A percentile compares a stretch with the other conserved stretches of the same genome.
These are phyloP conservation scores for Drosophila baimaii DNA, from an alignment of 1,140 invertebrate genomes.

Conservation along the genomic window DNA sequence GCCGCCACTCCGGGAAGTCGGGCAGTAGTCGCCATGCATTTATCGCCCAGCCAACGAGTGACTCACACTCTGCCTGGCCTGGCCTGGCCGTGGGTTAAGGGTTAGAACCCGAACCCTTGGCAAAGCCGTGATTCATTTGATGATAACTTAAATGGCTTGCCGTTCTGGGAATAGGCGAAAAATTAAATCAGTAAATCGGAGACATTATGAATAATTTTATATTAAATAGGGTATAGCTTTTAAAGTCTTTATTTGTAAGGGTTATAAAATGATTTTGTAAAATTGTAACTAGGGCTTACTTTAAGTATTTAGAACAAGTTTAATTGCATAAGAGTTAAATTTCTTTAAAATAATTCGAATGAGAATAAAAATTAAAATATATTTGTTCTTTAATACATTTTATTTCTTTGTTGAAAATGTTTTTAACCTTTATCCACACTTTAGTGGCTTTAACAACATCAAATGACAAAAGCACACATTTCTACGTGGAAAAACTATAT, in stretches of 20 bases:
- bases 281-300: neutral
- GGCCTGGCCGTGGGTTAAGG: slow-evolving; percentile 37
- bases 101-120: slow-evolving; percentile 33
- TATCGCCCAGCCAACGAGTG: slow-evolving; percentile 47
- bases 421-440: too few species aligned
- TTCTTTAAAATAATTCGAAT: too few species aligned
- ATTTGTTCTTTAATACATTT: too few species aligned
- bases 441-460: too few species aligned
- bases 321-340: neutral
- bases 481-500: neutral
- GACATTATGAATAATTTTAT: slow-evolving; percentile 6
- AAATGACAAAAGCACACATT: neutral
- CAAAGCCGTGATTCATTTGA: slow-evolving; percentile 37
- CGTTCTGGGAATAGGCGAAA: slow-evolving; percentile 2
- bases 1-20: slow-evolving; percentile 58
- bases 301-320: too few species aligned
- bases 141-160: slow-evolving; percentile 5
- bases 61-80: too few species aligned
- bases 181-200: neutral
- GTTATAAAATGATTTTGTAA: neutral
- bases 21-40: slow-evolving; percentile 47
- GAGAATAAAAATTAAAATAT: too few species aligned
- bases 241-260: neutral
- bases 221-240: neutral
- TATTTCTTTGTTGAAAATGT: too few species aligned